Evolutionary conservation across 2,888 invertebrate genomes (phyloP), one percentile per base, ranked within the genome.

Genomic region (Chrysopilus asiliformis): DNA sequence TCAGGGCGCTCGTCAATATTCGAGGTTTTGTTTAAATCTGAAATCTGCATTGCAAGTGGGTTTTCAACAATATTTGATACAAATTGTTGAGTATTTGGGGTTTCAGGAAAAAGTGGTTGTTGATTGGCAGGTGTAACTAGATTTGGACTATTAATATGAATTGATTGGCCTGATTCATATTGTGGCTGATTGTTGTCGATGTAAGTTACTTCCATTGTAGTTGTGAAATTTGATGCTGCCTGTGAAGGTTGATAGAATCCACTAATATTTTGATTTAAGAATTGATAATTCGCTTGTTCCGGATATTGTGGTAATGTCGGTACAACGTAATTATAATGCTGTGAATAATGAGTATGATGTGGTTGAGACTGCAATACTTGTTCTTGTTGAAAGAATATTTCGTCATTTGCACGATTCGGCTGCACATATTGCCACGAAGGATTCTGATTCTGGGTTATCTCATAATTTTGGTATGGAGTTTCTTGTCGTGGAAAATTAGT

Each of bases 211-310:
- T 25, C 25, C 13, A 42, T 20, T 51, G 45, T 30, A 39, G 45
- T 5, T 44, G 17, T 31, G 47, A 50, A 25, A 37, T 16, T 18
- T 43, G 39, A 8, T 12, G 10, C 10, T 10, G 3, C 26, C 13
- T 16, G 45, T n/a, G n/a, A n/a, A n/a, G n/a, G 44, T 18, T 44
- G 49, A 42, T 58, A 60, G 31, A 53, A 60, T 3, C 58, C 56
- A 1, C 55, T 3, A 6, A 58, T 39, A 4, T 41, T 22, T 32
- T 44, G 47, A 8, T 36, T 30, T 17, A 45, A 35, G 10, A 56
- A 42, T 39, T 60, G 61, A 39, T 56, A 58, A 31, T 53, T 53
- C n/a, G 34, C 34, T 5, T 27, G n/a, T n/a, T n/a, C 29, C 22
- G 28, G 29, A 13, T 40, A 15, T 38, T 45, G 47, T n/a, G 42